Conservation (phyloP, 92 coral and sea anemone species). For the Porites lobata region DNA sequence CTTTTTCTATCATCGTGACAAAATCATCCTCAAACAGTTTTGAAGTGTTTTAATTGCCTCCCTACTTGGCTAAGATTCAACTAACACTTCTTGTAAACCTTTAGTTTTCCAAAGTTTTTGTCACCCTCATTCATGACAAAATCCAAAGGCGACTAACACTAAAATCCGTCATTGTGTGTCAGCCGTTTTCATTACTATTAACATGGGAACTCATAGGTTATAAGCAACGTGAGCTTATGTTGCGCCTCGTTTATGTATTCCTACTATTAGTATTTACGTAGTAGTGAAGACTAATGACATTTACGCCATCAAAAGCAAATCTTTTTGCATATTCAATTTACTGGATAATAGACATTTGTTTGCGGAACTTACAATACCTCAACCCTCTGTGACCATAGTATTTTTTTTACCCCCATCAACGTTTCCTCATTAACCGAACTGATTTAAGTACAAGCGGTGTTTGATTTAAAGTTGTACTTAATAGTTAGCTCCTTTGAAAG, state of each 20-base stretch:
- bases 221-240: conserved; percentile 14
- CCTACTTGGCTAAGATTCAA: too few relatives aligned
- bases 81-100: not conserved
- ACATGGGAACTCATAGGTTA: not conserved
- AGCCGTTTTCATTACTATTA: not conserved
- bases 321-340: conserved; percentile 53
- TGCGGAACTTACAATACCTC: not conserved
- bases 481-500: not conserved
- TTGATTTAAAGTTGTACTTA: conserved; percentile 5
- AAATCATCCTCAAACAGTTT: conserved; percentile 28
- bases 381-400: not conserved
- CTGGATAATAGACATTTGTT: conserved; percentile 19
- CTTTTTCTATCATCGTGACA: too few relatives aligned
- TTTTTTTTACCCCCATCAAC: conserved; percentile 52
- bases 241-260: not conserved
- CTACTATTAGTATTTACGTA: conserved; percentile 21
- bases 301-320: conserved; percentile 28
- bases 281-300: conserved; percentile 16
- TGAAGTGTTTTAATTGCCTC: conserved; percentile 11
- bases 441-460: conserved; percentile 13
- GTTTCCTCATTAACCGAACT: conserved; percentile 30
- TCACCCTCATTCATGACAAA: not conserved
- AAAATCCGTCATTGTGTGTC: not conserved
- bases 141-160: not conserved
- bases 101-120: not conserved